Base-by-base conservation (phyloP, 1,140 invertebrate species). In the Bombus huntii region DNA sequence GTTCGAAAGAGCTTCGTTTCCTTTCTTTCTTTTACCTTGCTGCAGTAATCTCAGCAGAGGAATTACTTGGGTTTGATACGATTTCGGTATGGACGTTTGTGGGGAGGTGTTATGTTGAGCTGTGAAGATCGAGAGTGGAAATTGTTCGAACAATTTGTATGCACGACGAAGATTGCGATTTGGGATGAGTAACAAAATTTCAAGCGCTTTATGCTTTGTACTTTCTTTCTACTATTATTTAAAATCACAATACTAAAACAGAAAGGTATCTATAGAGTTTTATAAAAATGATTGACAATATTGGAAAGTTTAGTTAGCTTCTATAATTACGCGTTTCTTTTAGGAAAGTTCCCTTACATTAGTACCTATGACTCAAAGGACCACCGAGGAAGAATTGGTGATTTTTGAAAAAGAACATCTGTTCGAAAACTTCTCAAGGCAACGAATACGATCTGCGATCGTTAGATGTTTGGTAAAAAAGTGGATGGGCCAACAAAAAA, bases 401-500 rank as follows among this genome's bases (percentile, higher is more conserved):
- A 80, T 80, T 80, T 73, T 77, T 31, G n/a, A 37, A 57, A 57
- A 71, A 47, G 37, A 34, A 42, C 37, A 44, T 34, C 59, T n/a
- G 65, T 80, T 37, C 44, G 5, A 25, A 6, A 13, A 28, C 28
- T 72, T 80, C 57, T 31, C 25, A 13, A 13, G 44, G 59, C 39
- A 68, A 53, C 18, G 57, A 31, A 44, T 37, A 31, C 76, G 76
- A 89, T 85, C 79, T 84, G 66, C 72, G 76, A 85, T 91, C 83
- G 89, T 90, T 88, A 88, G 88, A 90, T 53, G 79, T 72, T 70
- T 59, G 34, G 70, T 47, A 34, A 75, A 75, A 86, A 83, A 71
- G 25, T n/a, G 31, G n/a, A 80, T 37, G 73, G 37, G 42, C 42
- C 72, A n/a, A 71, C 83, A 92, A 92, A 92, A 91, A 91, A 91